These are phyloP conservation scores for Schrankia costaestrigalis DNA, from an alignment of 2,888 invertebrate genomes.

Conservation along the genomic window DNA sequence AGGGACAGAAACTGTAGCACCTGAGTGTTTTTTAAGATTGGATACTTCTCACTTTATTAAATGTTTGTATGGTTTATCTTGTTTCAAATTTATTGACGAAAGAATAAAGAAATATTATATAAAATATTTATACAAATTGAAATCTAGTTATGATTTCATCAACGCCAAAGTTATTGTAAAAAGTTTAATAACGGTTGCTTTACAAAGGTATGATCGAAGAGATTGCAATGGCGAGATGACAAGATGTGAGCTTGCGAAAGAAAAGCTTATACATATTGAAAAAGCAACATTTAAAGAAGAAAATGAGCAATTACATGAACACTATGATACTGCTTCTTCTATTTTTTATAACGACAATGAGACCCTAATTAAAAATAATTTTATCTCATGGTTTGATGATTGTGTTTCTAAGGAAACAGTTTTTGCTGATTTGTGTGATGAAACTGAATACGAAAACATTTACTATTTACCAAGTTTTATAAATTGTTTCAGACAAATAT, in stretches of 20 bases:
- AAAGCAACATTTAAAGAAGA: conserved; percentile 1
- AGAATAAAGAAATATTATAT: conserved; percentile 1
- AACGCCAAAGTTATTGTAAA: conserved; percentile 3
- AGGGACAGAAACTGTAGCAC: conserved; percentile 1
- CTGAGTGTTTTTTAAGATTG: conserved; percentile 2
- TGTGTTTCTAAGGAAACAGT: conserved; percentile 5
- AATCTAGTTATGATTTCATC: conserved; percentile 1
- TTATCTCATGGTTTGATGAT: conserved; percentile 6
- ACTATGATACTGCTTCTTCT: conserved; percentile 2
- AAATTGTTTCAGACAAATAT: conserved; percentile 1
- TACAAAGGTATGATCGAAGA: conserved; percentile 2
- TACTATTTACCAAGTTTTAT: conserved; percentile 10
- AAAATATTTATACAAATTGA: conserved; percentile 1
- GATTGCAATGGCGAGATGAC: conserved; percentile 1
- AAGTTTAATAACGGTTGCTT: conserved; percentile 3
- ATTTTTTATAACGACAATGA: conserved; percentile 3
- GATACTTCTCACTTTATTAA: conserved; percentile 6
- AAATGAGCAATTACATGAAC: conserved; percentile 2
- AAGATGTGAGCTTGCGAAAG: conserved; percentile 2
- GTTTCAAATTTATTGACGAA: conserved; percentile 4
- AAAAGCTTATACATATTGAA: conserved; percentile 2
- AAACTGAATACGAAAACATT: conserved; percentile 4
- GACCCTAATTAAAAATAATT: conserved; percentile 3
- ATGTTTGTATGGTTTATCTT: conserved; percentile 2
- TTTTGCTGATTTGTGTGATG: conserved; percentile 3